phyloP scores from a whole-genome alignment of 2,113 vertebrate species.

The Colius striatus region DNA sequence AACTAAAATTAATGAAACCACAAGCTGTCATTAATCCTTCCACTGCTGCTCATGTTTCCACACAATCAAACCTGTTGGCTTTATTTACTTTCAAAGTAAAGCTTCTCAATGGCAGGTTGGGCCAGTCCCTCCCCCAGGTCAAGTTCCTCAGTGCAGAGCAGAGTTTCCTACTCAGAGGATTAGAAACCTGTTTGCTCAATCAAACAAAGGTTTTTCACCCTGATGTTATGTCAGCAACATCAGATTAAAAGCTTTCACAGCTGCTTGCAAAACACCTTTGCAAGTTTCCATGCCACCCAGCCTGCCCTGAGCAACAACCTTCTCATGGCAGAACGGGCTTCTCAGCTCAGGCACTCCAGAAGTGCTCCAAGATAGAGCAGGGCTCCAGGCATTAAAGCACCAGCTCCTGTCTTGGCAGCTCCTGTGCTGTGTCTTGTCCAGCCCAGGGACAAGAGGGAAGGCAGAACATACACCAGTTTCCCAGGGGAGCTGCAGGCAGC shows the following conservation, averaged over 20 bases:
- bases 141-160: not conserved
- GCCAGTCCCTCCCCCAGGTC: not conserved
- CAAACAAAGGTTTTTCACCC: not conserved
- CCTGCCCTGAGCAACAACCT: rapidly evolving
- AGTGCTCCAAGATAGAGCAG: not conserved
- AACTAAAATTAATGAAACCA: not conserved
- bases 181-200: not conserved
- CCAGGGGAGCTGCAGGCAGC: not conserved
- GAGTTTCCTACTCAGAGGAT: not conserved
- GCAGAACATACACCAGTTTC: not conserved
- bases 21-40: not conserved
- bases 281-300: not conserved
- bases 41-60: not conserved
- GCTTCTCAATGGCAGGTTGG: not conserved
- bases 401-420: not conserved
- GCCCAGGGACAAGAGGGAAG: not conserved
- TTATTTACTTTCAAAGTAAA: not conserved
- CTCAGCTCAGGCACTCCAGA: not conserved
- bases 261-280: not conserved
- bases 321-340: rapidly evolving
- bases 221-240: not conserved
- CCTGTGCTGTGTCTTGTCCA: too few relatives aligned
- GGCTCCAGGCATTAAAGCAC: not conserved
- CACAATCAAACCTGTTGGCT: not conserved
- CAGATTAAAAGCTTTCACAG: not conserved